These are phyloP conservation scores for Drosophila cardini DNA, from an alignment of 1,140 invertebrate species.

Conservation along the genomic window DNA sequence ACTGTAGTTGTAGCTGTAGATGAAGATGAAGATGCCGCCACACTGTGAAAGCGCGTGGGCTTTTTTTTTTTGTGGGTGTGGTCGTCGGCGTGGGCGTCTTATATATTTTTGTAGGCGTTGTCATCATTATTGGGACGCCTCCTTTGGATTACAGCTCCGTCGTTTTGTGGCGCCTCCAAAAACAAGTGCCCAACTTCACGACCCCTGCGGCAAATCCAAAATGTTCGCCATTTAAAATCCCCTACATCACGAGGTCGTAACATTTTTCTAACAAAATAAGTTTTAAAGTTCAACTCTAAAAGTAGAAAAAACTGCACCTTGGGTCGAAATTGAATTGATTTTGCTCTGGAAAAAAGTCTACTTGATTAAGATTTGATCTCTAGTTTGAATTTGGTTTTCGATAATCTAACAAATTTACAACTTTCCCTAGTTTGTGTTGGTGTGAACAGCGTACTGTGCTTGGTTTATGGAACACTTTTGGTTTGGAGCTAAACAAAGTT, in stretches of 20 bases:
- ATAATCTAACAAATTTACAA: not conserved
- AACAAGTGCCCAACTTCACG: conserved; percentile 39
- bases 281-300: conserved; percentile 22
- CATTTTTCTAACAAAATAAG: not conserved
- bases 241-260: conserved; percentile 8
- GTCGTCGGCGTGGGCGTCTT: conserved; percentile 20
- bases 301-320: too few relatives aligned
- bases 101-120: conserved; percentile 66
- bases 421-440: not conserved
- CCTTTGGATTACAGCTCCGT: conserved; percentile 32
- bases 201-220: conserved; percentile 17
- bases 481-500: too few relatives aligned
- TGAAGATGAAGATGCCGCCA: conserved; percentile 23
- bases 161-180: conserved; percentile 16
- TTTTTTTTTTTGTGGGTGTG: conserved; percentile 22
- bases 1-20: conserved; percentile 21
- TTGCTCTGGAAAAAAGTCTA: not conserved
- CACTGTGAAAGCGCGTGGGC: conserved; percentile 10
- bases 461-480: not conserved
- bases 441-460: not conserved
- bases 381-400: not conserved
- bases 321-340: not conserved
- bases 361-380: not conserved
- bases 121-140: conserved; percentile 73
- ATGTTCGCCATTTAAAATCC: conserved; percentile 30